phyloP scores from a whole-genome alignment of 2,113 vertebrate genomes.

The Turdus rufiventris region DNA sequence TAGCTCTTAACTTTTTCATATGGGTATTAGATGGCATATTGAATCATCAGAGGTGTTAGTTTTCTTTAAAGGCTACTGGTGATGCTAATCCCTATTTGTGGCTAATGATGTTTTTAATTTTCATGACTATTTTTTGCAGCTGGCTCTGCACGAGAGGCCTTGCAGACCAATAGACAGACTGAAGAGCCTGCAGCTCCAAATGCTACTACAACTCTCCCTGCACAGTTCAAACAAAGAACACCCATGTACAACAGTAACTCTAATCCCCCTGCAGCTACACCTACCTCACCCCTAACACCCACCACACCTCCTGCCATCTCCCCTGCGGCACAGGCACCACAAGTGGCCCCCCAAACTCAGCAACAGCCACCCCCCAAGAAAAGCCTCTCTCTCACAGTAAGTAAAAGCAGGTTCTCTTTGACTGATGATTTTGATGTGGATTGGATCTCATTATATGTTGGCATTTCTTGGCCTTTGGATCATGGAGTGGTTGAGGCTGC shows the following conservation, averaged over 20 bases:
- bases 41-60: neutral
- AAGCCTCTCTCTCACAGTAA: constrained; percentile 90
- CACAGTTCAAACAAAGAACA: constrained; percentile 93
- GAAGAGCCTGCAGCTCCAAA: constrained; percentile 83
- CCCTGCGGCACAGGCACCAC: constrained; percentile 78
- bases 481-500: neutral
- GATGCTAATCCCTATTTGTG: neutral
- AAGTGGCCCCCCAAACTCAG: constrained; percentile 80
- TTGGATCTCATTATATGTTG: neutral
- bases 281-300: constrained; percentile 85
- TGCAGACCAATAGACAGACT: constrained; percentile 83
- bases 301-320: constrained; percentile 80
- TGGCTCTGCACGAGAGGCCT: constrained; percentile 82
- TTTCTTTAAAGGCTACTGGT: neutral
- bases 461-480: neutral
- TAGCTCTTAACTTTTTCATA: neutral
- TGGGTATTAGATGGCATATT: neutral
- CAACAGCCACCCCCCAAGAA: constrained; percentile 85
- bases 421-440: neutral
- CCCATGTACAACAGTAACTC: constrained; percentile 93
- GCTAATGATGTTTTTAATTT: neutral
- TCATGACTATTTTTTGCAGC: constrained; percentile 62
- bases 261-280: constrained; percentile 74
- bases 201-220: constrained; percentile 74
- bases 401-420: neutral